Base-by-base conservation (phyloP, 2,888 invertebrate genomes). In the Zygothrica quintamaculata region DNA sequence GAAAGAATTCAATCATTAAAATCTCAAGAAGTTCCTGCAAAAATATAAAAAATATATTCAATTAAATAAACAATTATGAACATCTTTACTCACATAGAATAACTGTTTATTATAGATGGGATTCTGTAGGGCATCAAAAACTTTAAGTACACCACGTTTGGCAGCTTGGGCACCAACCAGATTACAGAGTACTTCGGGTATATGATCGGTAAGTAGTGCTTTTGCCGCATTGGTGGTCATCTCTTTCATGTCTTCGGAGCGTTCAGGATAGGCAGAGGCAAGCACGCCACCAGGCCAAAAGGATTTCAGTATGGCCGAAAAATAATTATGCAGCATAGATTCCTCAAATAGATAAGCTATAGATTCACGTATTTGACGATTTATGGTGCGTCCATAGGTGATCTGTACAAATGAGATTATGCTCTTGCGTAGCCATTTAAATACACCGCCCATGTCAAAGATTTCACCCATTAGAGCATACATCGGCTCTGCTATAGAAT, bases 361-460 rank as follows among this genome's bases (percentile, higher is more conserved):
- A 0, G 96, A 96, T 85, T 97, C 97, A 73, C 96, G 93, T 50
- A 97, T 95, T 93, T 97, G 97, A 72, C 97, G 94, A 89, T 97
- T 98, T 40, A 98, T 98, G 57, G 97, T 97, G 65, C 97, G 93
- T n/a, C 97, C 97, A 88, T 97, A 97, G 0, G 96, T 96, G 60
- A 97, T 95, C 91, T 97, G 97, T 16, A 98, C 97, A 91, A 98
- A 97, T 1, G 95, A 95, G 76, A 98, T 97, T 13, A 98, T 93
- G 15, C 96, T 97, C 89, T 95, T 95, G 70, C 98, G 92, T 22
- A 98, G 92, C 94, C 96, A 97, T 50, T 96, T 95, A 89, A 97
- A 97, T 22, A 97, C 95, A 0, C 97, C 97, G 48, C 96, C 93
- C 93, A 97, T 94, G 89, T 98, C 97, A 89, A 97, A 98, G 74